A percentile compares a stretch with the other conserved stretches of the same genome.
Conservation (phyloP, 2,888 invertebrate genomes). For the Cantharis rustica region DNA sequence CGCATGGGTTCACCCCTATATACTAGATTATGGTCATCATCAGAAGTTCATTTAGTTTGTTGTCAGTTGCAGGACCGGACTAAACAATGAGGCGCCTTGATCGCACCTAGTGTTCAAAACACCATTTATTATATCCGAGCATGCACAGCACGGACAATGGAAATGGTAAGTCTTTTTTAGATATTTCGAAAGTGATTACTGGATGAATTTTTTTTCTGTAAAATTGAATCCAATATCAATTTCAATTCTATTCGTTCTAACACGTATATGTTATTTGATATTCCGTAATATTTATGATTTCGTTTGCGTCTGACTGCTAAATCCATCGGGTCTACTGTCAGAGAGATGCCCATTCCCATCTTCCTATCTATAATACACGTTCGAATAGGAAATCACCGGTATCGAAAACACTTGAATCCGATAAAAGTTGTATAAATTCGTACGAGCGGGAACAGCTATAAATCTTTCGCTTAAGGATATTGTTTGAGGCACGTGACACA, state of each 20-base stretch:
- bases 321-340: conserved; percentile 46
- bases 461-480: conserved; percentile 51
- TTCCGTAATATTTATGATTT: conserved; percentile 53
- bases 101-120: conserved; percentile 39
- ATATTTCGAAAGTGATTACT: neutral
- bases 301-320: conserved; percentile 45
- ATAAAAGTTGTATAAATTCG: conserved; percentile 54
- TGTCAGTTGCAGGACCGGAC: conserved; percentile 43
- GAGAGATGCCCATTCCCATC: conserved; percentile 37
- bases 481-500: conserved; percentile 54
- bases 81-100: conserved; percentile 47
- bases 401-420: conserved; percentile 46
- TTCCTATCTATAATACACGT: conserved; percentile 43
- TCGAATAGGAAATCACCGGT: conserved; percentile 42
- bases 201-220: conserved; percentile 9
- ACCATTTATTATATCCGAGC: conserved; percentile 42
- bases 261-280: conserved; percentile 50
- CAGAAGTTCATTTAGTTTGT: conserved; percentile 33
- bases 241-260: conserved; percentile 31
- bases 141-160: conserved; percentile 59
- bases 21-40: conserved; percentile 20
- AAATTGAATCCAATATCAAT: conserved; percentile 29
- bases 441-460: conserved; percentile 43
- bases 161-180: conserved; percentile 49
- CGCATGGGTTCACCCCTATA: conserved; percentile 36